phyloP scores from a whole-genome alignment of 2,113 vertebrate genomes.

The Proteles cristata region DNA sequence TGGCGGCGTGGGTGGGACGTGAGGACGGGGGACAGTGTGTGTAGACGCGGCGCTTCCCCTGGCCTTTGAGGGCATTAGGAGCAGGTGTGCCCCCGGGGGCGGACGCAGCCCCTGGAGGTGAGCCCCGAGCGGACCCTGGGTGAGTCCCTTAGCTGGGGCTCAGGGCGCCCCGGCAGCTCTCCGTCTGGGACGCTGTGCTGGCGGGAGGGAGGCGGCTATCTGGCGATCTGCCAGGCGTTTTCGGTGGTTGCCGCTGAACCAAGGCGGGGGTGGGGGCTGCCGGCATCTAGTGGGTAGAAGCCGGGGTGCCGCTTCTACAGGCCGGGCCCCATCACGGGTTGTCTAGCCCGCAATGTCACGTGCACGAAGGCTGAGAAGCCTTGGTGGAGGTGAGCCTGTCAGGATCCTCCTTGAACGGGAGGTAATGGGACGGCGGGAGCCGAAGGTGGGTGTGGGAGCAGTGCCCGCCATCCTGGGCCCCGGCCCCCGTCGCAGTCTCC shows the following conservation, averaged over 20 bases:
- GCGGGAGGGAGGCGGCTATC: not conserved
- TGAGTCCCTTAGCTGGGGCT: not conserved
- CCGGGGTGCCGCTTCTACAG: not conserved
- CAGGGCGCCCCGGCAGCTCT: not conserved
- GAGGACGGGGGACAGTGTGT: not conserved
- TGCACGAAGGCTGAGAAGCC: not conserved
- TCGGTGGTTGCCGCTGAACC: not conserved
- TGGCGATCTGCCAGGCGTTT: not conserved
- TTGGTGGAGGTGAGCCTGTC: not conserved
- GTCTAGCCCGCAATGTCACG: not conserved
- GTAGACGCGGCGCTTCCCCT: not conserved
- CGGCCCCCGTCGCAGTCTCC: too few relatives aligned
- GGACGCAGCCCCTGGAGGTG: not conserved
- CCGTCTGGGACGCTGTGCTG: not conserved
- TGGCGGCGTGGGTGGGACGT: not conserved
- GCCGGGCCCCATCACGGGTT: too few relatives aligned
- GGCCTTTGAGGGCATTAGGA: too few relatives aligned
- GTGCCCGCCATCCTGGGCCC: accelerated
- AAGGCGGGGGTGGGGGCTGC: not conserved
- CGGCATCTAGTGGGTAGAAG: not conserved
- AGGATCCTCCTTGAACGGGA: not conserved
- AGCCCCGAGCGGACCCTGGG: not conserved
- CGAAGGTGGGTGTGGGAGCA: not conserved
- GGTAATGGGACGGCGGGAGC: not conserved
- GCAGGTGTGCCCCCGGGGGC: not conserved